Conservation (phyloP, 2,113 vertebrate genomes). For the Furnarius figulus region DNA sequence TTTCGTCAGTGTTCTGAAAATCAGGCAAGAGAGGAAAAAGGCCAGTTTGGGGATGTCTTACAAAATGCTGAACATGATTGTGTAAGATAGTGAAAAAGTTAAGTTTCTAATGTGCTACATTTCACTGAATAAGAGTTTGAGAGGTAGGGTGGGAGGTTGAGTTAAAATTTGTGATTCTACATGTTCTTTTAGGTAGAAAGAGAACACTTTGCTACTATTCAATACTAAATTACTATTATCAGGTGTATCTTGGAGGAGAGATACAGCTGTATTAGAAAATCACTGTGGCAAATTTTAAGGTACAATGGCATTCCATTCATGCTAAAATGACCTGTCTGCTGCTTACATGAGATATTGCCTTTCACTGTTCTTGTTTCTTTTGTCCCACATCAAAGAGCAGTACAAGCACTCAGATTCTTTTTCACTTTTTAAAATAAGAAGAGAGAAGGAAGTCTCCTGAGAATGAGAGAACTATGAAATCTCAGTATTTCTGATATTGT, state of each 20-base stretch:
- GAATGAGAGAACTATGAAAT: not conserved
- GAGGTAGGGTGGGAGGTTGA: not conserved
- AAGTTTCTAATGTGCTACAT: not conserved
- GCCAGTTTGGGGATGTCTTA: not conserved
- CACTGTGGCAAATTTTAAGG: not conserved
- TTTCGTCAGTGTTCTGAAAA: not conserved
- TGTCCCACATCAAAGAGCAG: not conserved
- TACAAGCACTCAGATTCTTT: not conserved
- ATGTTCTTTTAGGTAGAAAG: not conserved
- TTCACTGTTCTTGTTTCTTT: not conserved
- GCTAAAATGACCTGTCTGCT: not conserved
- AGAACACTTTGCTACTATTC: not conserved
- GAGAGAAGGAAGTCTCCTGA: not conserved
- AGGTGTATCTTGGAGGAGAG: not conserved
- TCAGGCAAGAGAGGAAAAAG: not conserved
- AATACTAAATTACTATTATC: not conserved
- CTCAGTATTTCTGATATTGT: not conserved
- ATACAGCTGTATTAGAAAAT: not conserved
- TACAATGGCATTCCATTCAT: not conserved
- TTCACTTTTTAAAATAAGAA: not conserved
- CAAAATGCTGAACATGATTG: rapidly evolving
- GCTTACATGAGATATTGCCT: not conserved
- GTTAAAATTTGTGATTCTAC: not conserved
- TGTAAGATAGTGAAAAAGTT: not conserved
- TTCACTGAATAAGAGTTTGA: not conserved